Evolutionary conservation across 2,113 vertebrate genomes (phyloP).

Genomic region (Nesoenas mayeri): DNA sequence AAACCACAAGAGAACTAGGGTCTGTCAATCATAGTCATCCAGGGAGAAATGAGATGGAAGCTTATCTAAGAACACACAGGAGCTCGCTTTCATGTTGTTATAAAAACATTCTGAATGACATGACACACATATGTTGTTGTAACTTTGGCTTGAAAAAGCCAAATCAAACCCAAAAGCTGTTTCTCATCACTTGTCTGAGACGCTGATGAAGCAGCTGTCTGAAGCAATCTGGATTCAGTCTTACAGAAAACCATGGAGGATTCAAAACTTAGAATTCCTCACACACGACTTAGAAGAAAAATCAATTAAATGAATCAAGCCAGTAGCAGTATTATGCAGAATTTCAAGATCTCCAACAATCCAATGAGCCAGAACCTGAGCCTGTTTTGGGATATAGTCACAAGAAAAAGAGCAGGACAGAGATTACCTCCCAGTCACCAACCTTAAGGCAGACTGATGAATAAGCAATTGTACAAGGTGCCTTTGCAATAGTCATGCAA

Average conservation of each 20-base stretch:
- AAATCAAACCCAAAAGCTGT: background rate
- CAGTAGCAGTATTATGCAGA: background rate
- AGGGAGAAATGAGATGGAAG: conserved; percentile 3
- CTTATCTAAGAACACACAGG: background rate
- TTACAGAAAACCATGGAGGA: background rate
- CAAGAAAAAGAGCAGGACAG: background rate
- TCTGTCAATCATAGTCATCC: background rate
- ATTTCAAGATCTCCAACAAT: background rate
- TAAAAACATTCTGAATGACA: background rate
- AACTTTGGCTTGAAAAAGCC: background rate
- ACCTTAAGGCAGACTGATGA: background rate
- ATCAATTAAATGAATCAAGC: background rate
- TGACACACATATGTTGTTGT: background rate
- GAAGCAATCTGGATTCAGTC: background rate
- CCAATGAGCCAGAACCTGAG: background rate
- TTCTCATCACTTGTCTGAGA: background rate
- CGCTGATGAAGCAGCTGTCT: background rate
- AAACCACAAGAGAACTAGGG: background rate
- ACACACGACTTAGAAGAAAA: background rate
- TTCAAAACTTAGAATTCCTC: background rate
- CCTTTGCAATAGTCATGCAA: background rate
- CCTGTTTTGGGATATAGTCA: background rate
- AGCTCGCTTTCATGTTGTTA: background rate
- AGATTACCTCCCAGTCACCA: background rate
- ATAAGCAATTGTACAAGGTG: background rate